These are phyloP conservation scores for Iphiclides podalirius DNA, from an alignment of 2,888 invertebrate species.

Conservation along the genomic window DNA sequence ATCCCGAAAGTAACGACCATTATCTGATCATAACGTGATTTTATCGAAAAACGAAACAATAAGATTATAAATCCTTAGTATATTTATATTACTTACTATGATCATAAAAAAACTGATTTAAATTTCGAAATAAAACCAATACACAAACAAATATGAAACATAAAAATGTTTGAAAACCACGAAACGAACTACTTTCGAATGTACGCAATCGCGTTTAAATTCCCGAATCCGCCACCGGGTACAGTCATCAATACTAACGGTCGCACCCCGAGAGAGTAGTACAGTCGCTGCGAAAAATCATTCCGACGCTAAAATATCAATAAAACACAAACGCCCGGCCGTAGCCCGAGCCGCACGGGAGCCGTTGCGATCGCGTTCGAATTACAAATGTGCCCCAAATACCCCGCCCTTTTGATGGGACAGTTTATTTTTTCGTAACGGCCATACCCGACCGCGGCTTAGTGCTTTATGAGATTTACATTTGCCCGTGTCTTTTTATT, in stretches of 20 bases:
- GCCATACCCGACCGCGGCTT: conserved; percentile 48
- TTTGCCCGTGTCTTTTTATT: conserved; percentile 68
- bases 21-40: too few species aligned
- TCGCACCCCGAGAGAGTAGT: conserved; percentile 63
- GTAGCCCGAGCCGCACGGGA: conserved; percentile 46
- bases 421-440: conserved; percentile 65
- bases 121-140: too few species aligned
- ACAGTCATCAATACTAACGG: conserved; percentile 66
- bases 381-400: conserved; percentile 62
- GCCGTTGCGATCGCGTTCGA: conserved; percentile 54
- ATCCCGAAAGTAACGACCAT: too few species aligned
- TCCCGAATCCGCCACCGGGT: conserved; percentile 45
- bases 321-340: conserved; percentile 65
- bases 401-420: conserved; percentile 67
- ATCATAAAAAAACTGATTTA: too few species aligned
- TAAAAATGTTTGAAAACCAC: neutral
- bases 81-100: too few species aligned
- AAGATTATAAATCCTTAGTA: too few species aligned
- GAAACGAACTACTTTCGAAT: neutral
- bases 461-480: conserved; percentile 61
- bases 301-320: conserved; percentile 77
- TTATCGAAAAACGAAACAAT: too few species aligned
- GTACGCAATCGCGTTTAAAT: conserved; percentile 14
- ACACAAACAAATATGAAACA: too few species aligned
- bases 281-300: conserved; percentile 67